These are phyloP conservation scores for Sapayoa aenigma DNA, from an alignment of 2,113 vertebrate genomes.

Conservation along the genomic window DNA sequence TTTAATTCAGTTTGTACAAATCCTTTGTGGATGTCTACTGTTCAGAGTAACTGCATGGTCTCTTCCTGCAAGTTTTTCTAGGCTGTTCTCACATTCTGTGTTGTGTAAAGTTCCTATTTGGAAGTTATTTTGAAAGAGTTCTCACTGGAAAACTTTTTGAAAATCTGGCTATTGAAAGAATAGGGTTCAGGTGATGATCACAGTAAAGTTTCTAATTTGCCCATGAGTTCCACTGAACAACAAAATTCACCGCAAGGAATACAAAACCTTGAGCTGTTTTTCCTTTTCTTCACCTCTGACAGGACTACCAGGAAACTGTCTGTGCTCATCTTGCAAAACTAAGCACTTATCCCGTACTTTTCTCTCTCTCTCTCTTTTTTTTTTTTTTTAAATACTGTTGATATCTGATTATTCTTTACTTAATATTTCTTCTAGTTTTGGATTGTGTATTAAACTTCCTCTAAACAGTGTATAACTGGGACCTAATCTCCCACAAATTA, in stretches of 20 bases:
- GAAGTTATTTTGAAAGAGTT: neutral
- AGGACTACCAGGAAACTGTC: neutral
- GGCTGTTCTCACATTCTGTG: fast-evolving
- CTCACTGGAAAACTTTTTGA: neutral
- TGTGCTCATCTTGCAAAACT: neutral
- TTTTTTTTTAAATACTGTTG: neutral
- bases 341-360: neutral
- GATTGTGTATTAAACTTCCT: neutral
- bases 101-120: neutral
- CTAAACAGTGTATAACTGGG: neutral
- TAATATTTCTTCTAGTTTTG: neutral
- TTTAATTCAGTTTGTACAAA: neutral
- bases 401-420: neutral
- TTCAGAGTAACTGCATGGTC: neutral
- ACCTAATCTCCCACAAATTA: neutral
- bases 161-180: neutral
- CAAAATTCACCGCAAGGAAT: neutral
- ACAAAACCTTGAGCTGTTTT: neutral
- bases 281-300: neutral
- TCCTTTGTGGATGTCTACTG: neutral
- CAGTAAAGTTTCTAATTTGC: neutral
- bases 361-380: neutral
- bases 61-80: neutral
- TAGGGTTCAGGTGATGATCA: neutral
- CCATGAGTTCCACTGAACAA: neutral